phyloP scores from a whole-genome alignment of 2,888 invertebrate genomes.

The Euplagia quadripunctaria region DNA sequence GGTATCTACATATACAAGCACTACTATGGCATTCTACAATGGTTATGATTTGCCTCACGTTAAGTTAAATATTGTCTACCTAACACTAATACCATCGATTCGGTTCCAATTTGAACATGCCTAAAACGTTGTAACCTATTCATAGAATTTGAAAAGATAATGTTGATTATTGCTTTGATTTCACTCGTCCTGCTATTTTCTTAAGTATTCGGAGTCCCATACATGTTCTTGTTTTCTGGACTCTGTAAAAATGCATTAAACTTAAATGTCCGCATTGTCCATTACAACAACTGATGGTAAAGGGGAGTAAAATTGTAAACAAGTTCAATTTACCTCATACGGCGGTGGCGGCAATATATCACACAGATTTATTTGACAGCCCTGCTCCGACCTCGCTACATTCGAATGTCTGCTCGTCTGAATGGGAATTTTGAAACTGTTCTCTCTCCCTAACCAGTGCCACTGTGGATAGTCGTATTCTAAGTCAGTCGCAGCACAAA shows the following conservation, averaged over 20 bases:
- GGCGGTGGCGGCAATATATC: slow-evolving; percentile 89
- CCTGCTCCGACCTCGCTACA: slow-evolving; percentile 82
- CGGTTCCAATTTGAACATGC: slow-evolving; percentile 42
- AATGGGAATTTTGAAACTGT: slow-evolving; percentile 86
- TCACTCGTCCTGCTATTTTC: slow-evolving; percentile 33
- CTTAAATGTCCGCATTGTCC: slow-evolving; percentile 53
- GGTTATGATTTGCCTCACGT: slow-evolving; percentile 52
- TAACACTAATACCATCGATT: slow-evolving; percentile 49
- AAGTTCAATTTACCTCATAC: slow-evolving; percentile 86
- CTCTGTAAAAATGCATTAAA: slow-evolving; percentile 71
- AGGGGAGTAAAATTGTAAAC: slow-evolving; percentile 64
- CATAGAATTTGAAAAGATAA: slow-evolving; percentile 50
- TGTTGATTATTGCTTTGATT: slow-evolving; percentile 53
- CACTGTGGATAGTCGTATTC: slow-evolving; percentile 85
- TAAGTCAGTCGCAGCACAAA: slow-evolving; percentile 83
- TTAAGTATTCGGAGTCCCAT: slow-evolving; percentile 56
- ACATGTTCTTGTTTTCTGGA: slow-evolving; percentile 77
- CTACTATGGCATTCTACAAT: slow-evolving; percentile 67
- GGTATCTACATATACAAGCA: slow-evolving; percentile 71
- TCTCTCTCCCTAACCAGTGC: slow-evolving; percentile 85
- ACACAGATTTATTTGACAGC: slow-evolving; percentile 89
- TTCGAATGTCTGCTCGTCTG: slow-evolving; percentile 82
- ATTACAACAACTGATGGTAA: slow-evolving; percentile 55
- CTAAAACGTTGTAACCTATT: slow-evolving; percentile 46
- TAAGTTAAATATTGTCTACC: slow-evolving; percentile 52